Evolutionary conservation across 2,113 vertebrate genomes (phyloP).

Genomic region (Tyrannus savana): DNA sequence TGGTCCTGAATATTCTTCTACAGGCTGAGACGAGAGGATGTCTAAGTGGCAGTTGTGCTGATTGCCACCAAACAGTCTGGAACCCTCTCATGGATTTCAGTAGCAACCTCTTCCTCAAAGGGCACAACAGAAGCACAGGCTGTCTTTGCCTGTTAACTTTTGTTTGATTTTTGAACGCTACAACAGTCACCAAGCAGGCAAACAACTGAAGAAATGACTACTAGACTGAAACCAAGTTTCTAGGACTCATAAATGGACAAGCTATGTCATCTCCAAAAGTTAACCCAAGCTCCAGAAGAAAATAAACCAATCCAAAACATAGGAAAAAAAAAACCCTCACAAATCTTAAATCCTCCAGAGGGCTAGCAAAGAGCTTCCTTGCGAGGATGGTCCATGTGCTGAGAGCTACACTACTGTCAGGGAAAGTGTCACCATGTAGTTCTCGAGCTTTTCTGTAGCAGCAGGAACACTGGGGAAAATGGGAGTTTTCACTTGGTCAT

Average conservation of each 20-base stretch:
- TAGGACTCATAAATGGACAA: neutral
- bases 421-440: neutral
- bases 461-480: neutral
- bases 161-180: neutral
- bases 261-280: neutral
- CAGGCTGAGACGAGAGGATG: neutral
- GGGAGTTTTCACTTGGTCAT: neutral
- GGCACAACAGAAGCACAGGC: neutral
- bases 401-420: neutral
- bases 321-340: too few species aligned
- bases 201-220: fast-evolving
- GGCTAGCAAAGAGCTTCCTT: neutral
- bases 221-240: neutral
- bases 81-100: neutral
- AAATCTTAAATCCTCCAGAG: neutral
- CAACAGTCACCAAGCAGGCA: neutral
- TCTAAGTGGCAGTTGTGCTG: neutral
- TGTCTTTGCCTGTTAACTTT: neutral
- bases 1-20: neutral
- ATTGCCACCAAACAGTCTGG: neutral
- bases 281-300: neutral
- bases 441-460: neutral
- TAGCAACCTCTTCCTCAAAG: neutral
- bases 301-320: neutral
- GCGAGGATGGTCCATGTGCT: neutral